Evolutionary conservation across 2,113 vertebrate genomes (phyloP), one percentile per base, ranked within the genome.

Genomic region (Silurus asotus): DNA sequence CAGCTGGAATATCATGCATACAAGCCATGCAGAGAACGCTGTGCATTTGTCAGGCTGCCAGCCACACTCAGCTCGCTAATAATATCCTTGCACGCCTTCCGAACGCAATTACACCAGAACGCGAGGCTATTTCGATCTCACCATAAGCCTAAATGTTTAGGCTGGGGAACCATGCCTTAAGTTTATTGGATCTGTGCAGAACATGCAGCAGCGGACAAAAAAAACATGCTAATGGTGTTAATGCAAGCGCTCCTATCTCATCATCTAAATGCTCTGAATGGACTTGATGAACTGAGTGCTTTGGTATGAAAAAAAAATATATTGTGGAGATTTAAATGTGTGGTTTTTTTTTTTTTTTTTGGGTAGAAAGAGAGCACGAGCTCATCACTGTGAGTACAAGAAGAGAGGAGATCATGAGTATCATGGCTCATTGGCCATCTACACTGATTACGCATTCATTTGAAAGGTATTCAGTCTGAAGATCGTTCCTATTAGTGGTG

Each of bases 1-100:
- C 87, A 89, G 92, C 89, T 90, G 64, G 48, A 89, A 67, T 78
- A 88, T 89, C 88, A 85, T 56, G 83, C 85, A 62, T 90, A 88
- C 88, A 88, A 91, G 92, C 89, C 92, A 92, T 92, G 92, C 92
- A 91, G 87, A 86, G 81, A 80, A 75, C 13, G n/a, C 81, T 45
- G 82, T 14, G 67, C 86, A 90, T 92, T 86, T 88, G 84, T 82
- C 83, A 84, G 76, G 82, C 49, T 58, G 74, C 74, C 64, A 61
- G 62, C 85, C 80, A 45, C 70, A 15, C 84, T 77, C 87, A 83
- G 17, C 59, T 45, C 82, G 61, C 67, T 87, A 86, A 84, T 91
- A 89, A 83, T 86, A 80, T 83, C 87, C 88, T 91, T 78, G 84
- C 88, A 89, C 84, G 82, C 92, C 83, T 62, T 37, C 67, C 8